A percentile compares a stretch with the other conserved stretches of the same genome.
These are phyloP conservation scores for Lumbricus terrestris DNA, from an alignment of 2,888 invertebrate genomes.

Conservation along the genomic window DNA sequence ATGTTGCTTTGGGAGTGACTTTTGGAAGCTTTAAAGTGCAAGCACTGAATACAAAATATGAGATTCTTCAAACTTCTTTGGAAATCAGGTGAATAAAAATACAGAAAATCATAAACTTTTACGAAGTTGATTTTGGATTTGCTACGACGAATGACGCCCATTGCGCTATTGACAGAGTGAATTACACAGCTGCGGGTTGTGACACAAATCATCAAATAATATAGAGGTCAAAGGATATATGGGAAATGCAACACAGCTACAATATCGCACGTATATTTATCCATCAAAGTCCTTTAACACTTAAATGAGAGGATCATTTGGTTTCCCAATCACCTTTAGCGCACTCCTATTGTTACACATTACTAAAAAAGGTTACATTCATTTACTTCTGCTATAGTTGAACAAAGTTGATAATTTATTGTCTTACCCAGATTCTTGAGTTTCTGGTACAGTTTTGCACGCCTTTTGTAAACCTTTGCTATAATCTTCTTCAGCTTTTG, in stretches of 20 bases:
- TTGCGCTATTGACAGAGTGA: background rate
- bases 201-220: background rate
- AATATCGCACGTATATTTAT: background rate
- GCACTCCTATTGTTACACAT: no score
- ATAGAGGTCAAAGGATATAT: background rate
- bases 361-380: background rate
- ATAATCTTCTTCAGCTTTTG: constrained; percentile 34
- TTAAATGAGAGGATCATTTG: no score
- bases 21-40: no score
- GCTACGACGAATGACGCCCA: background rate
- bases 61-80: no score
- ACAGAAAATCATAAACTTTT: background rate
- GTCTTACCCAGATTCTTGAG: constrained; percentile 23
- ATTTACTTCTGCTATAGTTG: background rate
- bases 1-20: no score
- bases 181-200: background rate
- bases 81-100: background rate
- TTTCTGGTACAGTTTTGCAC: background rate
- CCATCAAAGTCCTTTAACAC: no score
- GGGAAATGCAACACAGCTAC: background rate
- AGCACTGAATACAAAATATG: no score
- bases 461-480: constrained; percentile 20
- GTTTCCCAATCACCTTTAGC: no score
- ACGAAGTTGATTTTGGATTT: background rate
- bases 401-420: background rate